Base-by-base conservation (phyloP, 2,113 vertebrate species). In the Atrichornis clamosus region DNA sequence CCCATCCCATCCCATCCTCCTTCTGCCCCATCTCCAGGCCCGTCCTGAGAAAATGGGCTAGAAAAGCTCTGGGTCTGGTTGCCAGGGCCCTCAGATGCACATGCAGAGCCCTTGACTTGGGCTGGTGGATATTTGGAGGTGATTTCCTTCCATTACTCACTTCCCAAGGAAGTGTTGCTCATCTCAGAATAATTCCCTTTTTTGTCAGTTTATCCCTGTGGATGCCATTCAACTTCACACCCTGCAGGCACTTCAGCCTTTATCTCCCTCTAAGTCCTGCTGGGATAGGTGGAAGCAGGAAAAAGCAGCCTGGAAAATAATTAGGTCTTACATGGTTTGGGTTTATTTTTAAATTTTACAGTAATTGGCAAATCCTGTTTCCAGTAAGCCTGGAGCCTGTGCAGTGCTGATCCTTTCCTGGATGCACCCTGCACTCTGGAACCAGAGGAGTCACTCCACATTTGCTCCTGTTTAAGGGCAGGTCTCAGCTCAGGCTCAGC, bases 291-390 rank as follows among this genome's bases (percentile, higher is more conserved):
- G 69, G 64, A 89, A 82, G 89, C 96, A 96, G 94, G 95, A 96
- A 95, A 92, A 95, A 89, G 70, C 94, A 97, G 89, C 74, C 69
- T 94, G 89, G 87, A 75, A 95, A 95, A 87, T 30, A 52, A 95
- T 95, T 49, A 75, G 37, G 56, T 37, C 58, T 87, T 50, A 60
- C 10, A 84, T 35, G 32, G 46, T 62, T 94, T 69, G 1, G n/a
- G 7, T 53, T 95, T 96, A 92, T 97, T 95, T 97, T 97, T 95
- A 91, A 90, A 59, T 64, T 42, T 83, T 12, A 67, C 77, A 75
- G 90, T 64, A 93, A 80, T 1, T 33, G 55, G 32, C 33, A 77
- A 70, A 83, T 84, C 75, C 80, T 84, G 93, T 90, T 93, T 94
- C 84, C 95, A 89, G 76, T 30, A 55, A 84, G 46, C 4, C 55